phyloP scores from a whole-genome alignment of 2,888 invertebrate genomes.

The Alentia gelatinosa region DNA sequence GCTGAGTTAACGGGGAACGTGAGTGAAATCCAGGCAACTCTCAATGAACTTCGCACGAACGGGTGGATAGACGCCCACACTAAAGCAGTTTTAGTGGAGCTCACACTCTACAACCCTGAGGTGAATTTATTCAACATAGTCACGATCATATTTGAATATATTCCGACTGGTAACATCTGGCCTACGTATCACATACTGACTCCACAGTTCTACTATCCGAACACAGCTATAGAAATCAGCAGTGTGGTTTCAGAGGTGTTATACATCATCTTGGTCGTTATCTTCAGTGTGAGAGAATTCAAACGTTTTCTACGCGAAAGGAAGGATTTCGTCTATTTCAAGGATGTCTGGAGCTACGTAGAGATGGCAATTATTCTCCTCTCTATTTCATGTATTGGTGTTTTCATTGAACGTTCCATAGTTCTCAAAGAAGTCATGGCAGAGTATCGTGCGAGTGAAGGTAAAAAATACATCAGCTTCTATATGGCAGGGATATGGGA shows the following conservation, averaged over 20 bases:
- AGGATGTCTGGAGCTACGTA: slow-evolving; percentile 67
- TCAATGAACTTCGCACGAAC: slow-evolving; percentile 62
- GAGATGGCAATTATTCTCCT: slow-evolving; percentile 67
- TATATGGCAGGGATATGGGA: slow-evolving; percentile 68
- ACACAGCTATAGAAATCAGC: slow-evolving; percentile 64
- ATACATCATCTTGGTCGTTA: slow-evolving; percentile 65
- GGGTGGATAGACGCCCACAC: slow-evolving; percentile 20
- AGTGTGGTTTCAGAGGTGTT: slow-evolving; percentile 65
- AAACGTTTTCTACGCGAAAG: slow-evolving; percentile 61
- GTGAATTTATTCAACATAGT: slow-evolving; percentile 68
- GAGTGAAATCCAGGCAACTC: slow-evolving; percentile 12
- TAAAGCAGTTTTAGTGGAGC: neutral
- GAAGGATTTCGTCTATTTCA: slow-evolving; percentile 65
- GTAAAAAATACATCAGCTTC: slow-evolving; percentile 67
- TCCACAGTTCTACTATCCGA: slow-evolving; percentile 67
- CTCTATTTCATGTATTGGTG: slow-evolving; percentile 63
- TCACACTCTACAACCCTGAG: neutral
- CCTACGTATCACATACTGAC: slow-evolving; percentile 68
- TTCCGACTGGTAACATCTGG: slow-evolving; percentile 64
- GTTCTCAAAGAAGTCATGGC: slow-evolving; percentile 60
- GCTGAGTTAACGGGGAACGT: slow-evolving; percentile 60
- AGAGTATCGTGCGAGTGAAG: slow-evolving; percentile 59
- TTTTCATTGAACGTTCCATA: neutral
- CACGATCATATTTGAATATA: slow-evolving; percentile 69
- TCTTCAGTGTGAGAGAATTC: slow-evolving; percentile 66